Base-by-base conservation (phyloP, 2,797 vertebrate species). In the Sardinella longiceps region DNA sequence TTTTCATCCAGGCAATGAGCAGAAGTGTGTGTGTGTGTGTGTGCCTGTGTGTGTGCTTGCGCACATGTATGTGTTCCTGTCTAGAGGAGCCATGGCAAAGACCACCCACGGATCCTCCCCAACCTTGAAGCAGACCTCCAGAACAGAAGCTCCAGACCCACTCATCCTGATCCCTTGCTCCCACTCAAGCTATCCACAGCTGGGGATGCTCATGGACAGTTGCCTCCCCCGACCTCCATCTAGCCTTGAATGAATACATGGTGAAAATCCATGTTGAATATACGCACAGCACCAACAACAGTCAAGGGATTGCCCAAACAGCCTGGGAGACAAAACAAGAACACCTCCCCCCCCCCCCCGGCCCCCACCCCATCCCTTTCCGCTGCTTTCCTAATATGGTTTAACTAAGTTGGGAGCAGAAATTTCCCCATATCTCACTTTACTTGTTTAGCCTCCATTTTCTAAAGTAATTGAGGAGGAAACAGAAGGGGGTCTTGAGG, bases 401-500 rank as follows among this genome's bases (percentile, higher is more conserved):
- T 77, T 43, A 77, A 77, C 70, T 77, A 77, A 77, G 70, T 43
- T 43, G 70, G 70, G 33, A 77, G 18, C 33, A 77, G 18, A 43
- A 43, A 43, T 77, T 18, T 77, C 20, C 70, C 70, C 37, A 39
- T 23, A 43, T 77, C 70, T 77, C 70, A 18, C 37, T 77, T 77
- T 43, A 43, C 70, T 77, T 77, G 70, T 1, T 77, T 77, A 77
- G 70, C 63, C 11, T 37, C 18, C 18, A 43, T 39, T 43, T 43
- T 23, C 3, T 6, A 23, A 77, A 77, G 70, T 77, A 77, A 77
- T 77, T 77, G 70, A 23, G 70, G 70, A 77, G 15, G 70, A 77
- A 77, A 9, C 70, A 77, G 70, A 60, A 60, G 56, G 70, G 70
- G 70, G 70, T 77, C 70, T 77, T 20, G 70, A 43, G 70, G 33